Evolutionary conservation across 2,113 vertebrate genomes (phyloP).

Genomic region (Trematocara variabile): DNA sequence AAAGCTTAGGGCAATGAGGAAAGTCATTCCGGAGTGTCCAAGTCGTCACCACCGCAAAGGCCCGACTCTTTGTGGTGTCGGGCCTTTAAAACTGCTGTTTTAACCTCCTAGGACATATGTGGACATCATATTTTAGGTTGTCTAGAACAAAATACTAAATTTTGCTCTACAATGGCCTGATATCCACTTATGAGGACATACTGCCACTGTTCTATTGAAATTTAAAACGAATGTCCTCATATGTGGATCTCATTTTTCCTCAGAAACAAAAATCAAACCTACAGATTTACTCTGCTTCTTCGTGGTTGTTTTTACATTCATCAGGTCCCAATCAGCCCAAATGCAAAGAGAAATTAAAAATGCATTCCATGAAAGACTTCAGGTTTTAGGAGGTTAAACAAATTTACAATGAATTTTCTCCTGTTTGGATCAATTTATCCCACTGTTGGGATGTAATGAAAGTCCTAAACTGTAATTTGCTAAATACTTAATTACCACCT

Average conservation of each 20-base stretch:
- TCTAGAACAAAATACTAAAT: too few relatives aligned
- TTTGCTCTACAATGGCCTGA: too few relatives aligned
- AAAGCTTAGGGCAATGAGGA: fast-evolving
- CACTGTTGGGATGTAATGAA: conserved; percentile 30
- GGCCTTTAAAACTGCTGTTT: neutral
- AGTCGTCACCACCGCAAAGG: fast-evolving
- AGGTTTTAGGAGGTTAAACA: neutral
- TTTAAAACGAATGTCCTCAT: neutral
- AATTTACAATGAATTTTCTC: neutral
- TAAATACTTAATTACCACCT: conserved; percentile 1
- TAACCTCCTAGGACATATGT: neutral
- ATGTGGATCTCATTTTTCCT: neutral
- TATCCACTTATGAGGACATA: too few relatives aligned
- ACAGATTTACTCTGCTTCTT: neutral
- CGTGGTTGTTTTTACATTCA: neutral
- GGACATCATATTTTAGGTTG: too few relatives aligned
- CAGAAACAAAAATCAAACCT: fast-evolving
- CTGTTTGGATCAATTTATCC: neutral
- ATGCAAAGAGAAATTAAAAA: neutral
- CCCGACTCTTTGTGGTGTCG: fast-evolving
- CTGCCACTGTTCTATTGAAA: fast-evolving
- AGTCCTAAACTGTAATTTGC: conserved; percentile 23
- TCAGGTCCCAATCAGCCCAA: neutral
- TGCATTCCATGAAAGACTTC: neutral
- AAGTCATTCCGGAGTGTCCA: neutral